These are phyloP conservation scores for Pinctada fucata DNA, from an alignment of 2,888 invertebrate genomes.

Conservation along the genomic window DNA sequence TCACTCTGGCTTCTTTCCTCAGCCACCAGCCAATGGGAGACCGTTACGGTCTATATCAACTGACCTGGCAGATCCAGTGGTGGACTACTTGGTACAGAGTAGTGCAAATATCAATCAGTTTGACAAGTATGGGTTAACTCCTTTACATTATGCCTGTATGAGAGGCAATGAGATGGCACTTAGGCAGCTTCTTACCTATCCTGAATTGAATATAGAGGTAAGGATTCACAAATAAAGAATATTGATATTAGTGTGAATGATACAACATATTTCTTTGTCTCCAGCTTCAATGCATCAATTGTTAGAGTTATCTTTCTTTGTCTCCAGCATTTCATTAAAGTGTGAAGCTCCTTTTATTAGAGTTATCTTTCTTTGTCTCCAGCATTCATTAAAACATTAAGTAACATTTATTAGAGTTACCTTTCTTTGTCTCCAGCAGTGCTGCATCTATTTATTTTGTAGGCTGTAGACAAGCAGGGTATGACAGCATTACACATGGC, in stretches of 20 bases:
- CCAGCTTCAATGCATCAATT: too few relatives aligned
- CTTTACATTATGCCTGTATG: conserved; percentile 89
- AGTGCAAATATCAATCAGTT: conserved; percentile 82
- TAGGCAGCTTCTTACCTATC: conserved; percentile 82
- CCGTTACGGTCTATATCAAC: too few relatives aligned
- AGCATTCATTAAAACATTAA: too few relatives aligned
- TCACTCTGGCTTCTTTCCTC: too few relatives aligned
- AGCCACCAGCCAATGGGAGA: too few relatives aligned
- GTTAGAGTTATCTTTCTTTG: too few relatives aligned
- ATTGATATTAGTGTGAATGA: not conserved
- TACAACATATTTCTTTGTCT: too few relatives aligned
- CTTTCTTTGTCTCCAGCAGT: too few relatives aligned
- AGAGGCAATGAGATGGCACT: conserved; percentile 86
- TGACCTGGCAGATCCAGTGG: conserved; percentile 35
- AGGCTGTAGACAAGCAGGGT: conserved; percentile 83
- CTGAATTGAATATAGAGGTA: conserved; percentile 82
- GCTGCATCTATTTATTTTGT: conserved; percentile 14
- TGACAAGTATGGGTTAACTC: conserved; percentile 82
- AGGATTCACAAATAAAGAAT: not conserved
- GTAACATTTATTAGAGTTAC: too few relatives aligned
- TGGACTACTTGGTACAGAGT: conserved; percentile 62
- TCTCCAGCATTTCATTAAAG: too few relatives aligned
- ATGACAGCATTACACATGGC: conserved; percentile 84
- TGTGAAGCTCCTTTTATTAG: too few relatives aligned
- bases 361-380: too few relatives aligned